Evolutionary conservation across 2,797 vertebrate genomes (phyloP).

Genomic region (Schizopygopsis pylzovi): DNA sequence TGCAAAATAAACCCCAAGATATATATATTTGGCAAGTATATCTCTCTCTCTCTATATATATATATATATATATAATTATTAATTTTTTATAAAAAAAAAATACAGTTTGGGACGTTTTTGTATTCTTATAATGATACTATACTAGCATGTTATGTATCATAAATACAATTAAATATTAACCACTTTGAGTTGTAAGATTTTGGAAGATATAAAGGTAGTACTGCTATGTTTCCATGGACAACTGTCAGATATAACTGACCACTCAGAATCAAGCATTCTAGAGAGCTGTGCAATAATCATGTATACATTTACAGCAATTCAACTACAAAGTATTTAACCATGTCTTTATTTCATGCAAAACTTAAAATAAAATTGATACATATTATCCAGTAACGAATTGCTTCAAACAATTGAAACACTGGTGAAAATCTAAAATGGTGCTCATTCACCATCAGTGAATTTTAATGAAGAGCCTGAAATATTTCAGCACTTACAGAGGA

Average conservation of each 20-base stretch:
- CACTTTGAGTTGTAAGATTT: neutral
- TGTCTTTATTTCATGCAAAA: neutral
- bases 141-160: too few species aligned
- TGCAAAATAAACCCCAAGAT: too few species aligned
- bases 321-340: neutral
- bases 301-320: too few species aligned
- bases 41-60: too few species aligned
- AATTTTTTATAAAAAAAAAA: too few species aligned
- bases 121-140: too few species aligned
- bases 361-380: neutral
- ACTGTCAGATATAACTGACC: neutral
- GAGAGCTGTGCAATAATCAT: neutral
- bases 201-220: neutral
- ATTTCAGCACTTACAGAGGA: slow-evolving; percentile 17
- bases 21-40: neutral
- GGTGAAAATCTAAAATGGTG: slow-evolving; percentile 27
- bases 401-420: slow-evolving; percentile 35
- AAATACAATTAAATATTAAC: too few species aligned
- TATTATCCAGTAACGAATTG: neutral
- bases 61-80: too few species aligned
- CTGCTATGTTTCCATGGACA: neutral
- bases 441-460: slow-evolving; percentile 12
- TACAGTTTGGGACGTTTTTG: too few species aligned
- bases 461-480: slow-evolving; percentile 33
- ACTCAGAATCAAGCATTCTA: neutral